Percentiles rank a stretch among this genome's conserved stretches.
Conservation (phyloP, 2,113 vertebrate species). For the Pelmatolapia mariae region DNA sequence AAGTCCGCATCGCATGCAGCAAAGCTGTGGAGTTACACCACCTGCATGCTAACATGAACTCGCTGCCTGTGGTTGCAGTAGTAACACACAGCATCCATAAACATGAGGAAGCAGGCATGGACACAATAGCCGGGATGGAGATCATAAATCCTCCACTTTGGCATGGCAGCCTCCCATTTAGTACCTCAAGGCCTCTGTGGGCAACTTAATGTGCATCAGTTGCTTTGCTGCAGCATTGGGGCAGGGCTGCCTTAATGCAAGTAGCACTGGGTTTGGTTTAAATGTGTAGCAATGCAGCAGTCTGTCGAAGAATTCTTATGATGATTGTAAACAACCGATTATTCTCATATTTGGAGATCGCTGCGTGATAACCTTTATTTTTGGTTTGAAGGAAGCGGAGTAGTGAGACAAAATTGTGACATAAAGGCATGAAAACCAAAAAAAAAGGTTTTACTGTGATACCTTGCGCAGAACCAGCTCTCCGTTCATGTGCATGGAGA, state of each 20-base stretch:
- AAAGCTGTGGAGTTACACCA: constrained; percentile 7
- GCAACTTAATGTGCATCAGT: neutral
- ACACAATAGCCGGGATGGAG: constrained; percentile 7
- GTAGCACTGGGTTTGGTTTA: neutral
- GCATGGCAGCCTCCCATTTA: constrained; percentile 15
- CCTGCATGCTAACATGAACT: constrained; percentile 39
- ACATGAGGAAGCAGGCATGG: constrained; percentile 49
- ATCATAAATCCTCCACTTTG: constrained; percentile 41
- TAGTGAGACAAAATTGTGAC: neutral
- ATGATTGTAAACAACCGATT: neutral
- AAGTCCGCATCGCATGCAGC: neutral
- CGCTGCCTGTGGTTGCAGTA: constrained; percentile 32
- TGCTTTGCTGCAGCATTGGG: neutral
- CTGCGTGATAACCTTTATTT: neutral
- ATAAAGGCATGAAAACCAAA: neutral
- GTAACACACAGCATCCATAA: constrained; percentile 59
- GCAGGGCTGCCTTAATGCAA: neutral
- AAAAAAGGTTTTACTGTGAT: neutral
- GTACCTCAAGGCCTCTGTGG: constrained; percentile 18
- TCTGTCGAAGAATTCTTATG: neutral
- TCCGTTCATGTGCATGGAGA: constrained; percentile 98
- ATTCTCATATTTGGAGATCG: neutral
- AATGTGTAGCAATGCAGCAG: neutral
- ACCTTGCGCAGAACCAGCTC: constrained; percentile 97
- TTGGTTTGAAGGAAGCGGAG: neutral